Conservation (phyloP, 1,140 invertebrate genomes). For the Sinonovacula constricta region DNA sequence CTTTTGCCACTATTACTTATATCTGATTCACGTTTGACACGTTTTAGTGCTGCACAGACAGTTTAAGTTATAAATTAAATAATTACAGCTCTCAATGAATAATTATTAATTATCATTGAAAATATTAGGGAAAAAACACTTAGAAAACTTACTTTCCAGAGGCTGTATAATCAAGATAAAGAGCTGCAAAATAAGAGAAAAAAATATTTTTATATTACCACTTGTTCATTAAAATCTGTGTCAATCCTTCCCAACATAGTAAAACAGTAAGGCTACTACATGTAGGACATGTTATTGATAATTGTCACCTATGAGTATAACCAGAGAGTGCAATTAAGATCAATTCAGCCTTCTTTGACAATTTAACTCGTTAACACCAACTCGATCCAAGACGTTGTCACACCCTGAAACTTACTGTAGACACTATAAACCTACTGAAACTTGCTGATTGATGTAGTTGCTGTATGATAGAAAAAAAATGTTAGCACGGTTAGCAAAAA, state of each 20-base stretch:
- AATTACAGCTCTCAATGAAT: conserved; percentile 25
- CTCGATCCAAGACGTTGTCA: no score
- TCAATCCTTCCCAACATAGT: neutral
- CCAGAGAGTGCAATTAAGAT: neutral
- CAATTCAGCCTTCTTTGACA: neutral
- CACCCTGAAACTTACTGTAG: no score
- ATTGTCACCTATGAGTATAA: neutral
- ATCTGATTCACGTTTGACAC: neutral
- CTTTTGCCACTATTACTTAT: no score
- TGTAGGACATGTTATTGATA: neutral
- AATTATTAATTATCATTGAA: conserved; percentile 28
- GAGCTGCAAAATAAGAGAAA: conserved; percentile 65
- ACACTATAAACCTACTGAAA: no score
- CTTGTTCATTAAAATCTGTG: neutral
- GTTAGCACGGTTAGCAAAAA: no score
- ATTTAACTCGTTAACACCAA: neutral
- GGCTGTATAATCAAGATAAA: conserved; percentile 75
- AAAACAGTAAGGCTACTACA: neutral
- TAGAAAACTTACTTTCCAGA: conserved; percentile 67
- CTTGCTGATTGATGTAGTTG: no score
- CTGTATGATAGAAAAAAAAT: no score
- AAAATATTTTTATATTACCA: conserved; percentile 15
- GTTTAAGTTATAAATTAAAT: conserved; percentile 85
- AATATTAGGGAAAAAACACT: conserved; percentile 25
- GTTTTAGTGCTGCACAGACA: conserved; percentile 84